Evolutionary conservation across 2,797 vertebrate genomes (phyloP).

Genomic region (Trachurus trachurus): DNA sequence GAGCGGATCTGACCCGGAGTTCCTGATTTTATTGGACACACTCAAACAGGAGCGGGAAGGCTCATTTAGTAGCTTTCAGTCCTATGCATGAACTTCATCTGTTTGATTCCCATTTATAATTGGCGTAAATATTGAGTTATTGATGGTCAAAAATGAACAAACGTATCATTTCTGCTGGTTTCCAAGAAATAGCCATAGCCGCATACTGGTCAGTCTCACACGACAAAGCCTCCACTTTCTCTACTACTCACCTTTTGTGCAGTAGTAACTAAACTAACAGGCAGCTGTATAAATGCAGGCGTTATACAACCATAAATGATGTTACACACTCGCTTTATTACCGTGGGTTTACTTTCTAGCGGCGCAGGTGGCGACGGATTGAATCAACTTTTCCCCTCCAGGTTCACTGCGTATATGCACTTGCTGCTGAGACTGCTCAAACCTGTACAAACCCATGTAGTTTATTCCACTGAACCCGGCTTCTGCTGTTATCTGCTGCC

Average conservation of each 20-base stretch:
- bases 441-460: too few species aligned
- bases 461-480: too few species aligned
- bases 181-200: not conserved
- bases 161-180: not conserved
- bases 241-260: not conserved
- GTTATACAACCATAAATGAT: not conserved
- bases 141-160: not conserved
- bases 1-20: conserved; percentile 9
- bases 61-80: not conserved
- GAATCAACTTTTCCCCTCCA: not conserved
- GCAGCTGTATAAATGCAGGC: not conserved
- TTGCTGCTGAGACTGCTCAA: not conserved
- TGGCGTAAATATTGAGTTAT: not conserved
- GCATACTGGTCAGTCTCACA: not conserved
- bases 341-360: too few species aligned
- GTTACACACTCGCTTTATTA: not conserved
- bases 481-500: too few species aligned
- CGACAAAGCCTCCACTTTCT: not conserved
- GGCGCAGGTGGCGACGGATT: not conserved
- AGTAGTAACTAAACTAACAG: not conserved
- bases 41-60: not conserved
- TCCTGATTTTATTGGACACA: not conserved
- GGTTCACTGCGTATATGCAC: not conserved
- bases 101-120: not conserved
- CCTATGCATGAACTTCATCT: not conserved